Conservation (phyloP, 2,797 vertebrate species). For the Decapterus maruadsi region DNA sequence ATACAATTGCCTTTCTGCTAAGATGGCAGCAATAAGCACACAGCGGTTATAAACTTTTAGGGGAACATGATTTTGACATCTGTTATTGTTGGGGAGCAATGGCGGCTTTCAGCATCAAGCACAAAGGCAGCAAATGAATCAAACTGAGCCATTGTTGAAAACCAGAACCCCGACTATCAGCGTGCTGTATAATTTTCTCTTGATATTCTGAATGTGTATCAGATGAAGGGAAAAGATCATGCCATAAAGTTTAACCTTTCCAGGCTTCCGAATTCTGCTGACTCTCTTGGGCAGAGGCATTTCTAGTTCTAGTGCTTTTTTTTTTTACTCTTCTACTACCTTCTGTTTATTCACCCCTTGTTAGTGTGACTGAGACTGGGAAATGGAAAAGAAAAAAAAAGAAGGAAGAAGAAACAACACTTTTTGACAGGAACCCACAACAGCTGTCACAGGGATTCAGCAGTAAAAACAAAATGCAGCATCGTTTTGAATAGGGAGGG, state of each 20-base stretch:
- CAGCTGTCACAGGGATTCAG: constrained; percentile 80
- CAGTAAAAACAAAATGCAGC: constrained; percentile 73
- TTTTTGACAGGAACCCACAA: constrained; percentile 81
- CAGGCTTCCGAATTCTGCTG: constrained; percentile 44
- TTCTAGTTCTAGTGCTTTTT: constrained; percentile 28
- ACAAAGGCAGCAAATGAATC: constrained; percentile 55
- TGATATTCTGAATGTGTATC: constrained; percentile 39
- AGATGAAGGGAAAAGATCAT: constrained; percentile 44
- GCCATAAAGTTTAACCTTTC: constrained; percentile 72
- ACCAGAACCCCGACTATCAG: constrained; percentile 26
- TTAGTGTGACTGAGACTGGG: constrained; percentile 68
- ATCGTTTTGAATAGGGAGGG: constrained; percentile 56
- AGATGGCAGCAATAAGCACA: constrained; percentile 68
- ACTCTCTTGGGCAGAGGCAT: constrained; percentile 63
- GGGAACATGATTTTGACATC: constrained; percentile 73
- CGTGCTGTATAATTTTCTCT: constrained; percentile 40
- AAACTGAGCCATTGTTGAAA: constrained; percentile 49
- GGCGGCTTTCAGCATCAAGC: constrained; percentile 59
- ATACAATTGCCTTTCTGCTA: constrained; percentile 62
- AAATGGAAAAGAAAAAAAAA: constrained; percentile 42
- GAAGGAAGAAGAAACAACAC: constrained; percentile 61
- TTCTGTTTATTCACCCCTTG: constrained; percentile 74
- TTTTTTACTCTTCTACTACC: constrained; percentile 27
- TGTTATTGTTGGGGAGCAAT: constrained; percentile 74
- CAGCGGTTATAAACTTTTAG: constrained; percentile 73